Percentiles rank a stretch among this genome's conserved stretches.
Evolutionary conservation across 2,797 vertebrate species (phyloP).

Genomic region (Potorous gilbertii): DNA sequence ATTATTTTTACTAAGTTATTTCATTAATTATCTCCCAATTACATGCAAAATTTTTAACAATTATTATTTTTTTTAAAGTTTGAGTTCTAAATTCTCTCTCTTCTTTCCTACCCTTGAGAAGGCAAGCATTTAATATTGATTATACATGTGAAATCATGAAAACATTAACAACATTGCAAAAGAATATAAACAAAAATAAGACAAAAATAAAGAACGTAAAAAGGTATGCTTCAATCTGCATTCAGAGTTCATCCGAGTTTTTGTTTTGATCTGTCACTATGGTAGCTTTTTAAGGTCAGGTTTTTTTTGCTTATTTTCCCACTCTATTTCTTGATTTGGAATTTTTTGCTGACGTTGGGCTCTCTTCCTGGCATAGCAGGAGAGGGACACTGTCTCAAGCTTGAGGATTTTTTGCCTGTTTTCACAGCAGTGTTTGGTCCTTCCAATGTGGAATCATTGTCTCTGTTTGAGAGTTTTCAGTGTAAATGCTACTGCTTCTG

Average conservation of each 20-base stretch:
- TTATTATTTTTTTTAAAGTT: background rate
- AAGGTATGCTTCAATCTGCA: background rate
- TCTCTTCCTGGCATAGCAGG: no score
- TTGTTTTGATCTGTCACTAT: background rate
- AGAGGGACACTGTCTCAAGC: no score
- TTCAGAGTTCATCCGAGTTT: background rate
- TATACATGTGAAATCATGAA: background rate
- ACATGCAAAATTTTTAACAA: background rate
- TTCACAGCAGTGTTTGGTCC: no score
- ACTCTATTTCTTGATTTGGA: background rate
- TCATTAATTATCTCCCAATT: background rate
- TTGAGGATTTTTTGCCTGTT: no score
- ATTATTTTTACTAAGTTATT: background rate
- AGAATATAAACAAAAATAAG: background rate
- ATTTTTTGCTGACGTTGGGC: background rate
- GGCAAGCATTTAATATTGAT: background rate
- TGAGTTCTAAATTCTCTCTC: background rate
- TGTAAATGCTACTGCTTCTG: no score
- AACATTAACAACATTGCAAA: background rate
- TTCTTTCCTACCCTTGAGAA: background rate
- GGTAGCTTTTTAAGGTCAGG: background rate
- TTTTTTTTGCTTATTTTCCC: background rate
- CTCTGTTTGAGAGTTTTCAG: no score
- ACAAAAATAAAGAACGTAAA: background rate
- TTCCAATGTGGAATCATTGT: no score